Percentiles rank a stretch among this genome's conserved stretches.
These are phyloP conservation scores for Cyclophora albipunctata DNA, from an alignment of 2,888 invertebrate genomes.

Conservation along the genomic window DNA sequence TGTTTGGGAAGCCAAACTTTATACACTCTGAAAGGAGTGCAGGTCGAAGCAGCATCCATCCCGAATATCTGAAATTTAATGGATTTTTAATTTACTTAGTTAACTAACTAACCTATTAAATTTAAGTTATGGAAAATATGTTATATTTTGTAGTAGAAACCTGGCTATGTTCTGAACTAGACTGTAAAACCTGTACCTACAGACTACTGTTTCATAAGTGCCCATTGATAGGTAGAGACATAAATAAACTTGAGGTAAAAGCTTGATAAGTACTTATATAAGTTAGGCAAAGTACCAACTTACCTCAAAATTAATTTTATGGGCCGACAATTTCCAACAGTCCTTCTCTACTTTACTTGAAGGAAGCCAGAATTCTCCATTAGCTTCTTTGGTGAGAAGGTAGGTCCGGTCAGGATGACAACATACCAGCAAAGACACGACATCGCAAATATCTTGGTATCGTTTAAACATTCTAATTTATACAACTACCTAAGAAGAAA, in stretches of 20 bases:
- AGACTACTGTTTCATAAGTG: no score
- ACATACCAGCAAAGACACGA: slow-evolving; percentile 51
- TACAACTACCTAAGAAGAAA: no score
- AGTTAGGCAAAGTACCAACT: neutral
- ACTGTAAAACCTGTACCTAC: no score
- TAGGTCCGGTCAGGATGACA: slow-evolving; percentile 45
- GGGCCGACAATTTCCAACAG: slow-evolving; percentile 53
- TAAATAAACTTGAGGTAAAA: no score
- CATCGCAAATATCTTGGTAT: slow-evolving; percentile 49
- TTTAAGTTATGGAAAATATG: no score
- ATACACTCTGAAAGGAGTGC: slow-evolving; percentile 44
- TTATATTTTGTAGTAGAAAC: no score
- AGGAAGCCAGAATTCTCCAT: slow-evolving; percentile 56
- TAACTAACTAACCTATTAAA: no score
- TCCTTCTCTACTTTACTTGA: slow-evolving; percentile 48
- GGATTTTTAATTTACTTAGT: no score
- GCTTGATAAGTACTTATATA: neutral
- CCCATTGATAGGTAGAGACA: no score
- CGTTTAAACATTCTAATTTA: slow-evolving; percentile 43
- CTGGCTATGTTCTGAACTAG: no score
- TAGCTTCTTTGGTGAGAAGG: slow-evolving; percentile 44
- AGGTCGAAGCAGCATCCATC: slow-evolving; percentile 32
- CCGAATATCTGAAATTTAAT: slow-evolving; percentile 33
- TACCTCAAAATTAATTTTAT: slow-evolving; percentile 53
- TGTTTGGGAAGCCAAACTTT: slow-evolving; percentile 55